phyloP scores from a whole-genome alignment of 2,113 vertebrate species.

The Machaerirhynchus nigripectus region DNA sequence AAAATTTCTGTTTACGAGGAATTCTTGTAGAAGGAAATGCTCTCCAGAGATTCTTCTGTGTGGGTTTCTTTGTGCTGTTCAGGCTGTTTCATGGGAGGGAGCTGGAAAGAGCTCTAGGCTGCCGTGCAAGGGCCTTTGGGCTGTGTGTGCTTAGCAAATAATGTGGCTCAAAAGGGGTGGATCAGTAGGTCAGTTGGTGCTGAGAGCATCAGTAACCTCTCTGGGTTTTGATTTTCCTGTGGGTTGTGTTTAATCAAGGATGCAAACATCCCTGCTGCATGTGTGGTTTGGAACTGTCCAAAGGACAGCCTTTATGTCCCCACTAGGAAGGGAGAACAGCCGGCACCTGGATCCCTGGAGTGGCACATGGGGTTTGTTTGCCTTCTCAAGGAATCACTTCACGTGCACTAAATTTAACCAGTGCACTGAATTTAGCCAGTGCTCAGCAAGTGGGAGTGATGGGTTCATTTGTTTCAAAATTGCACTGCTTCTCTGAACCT shows the following conservation, averaged over 20 bases:
- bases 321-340: not conserved
- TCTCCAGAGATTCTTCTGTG: not conserved
- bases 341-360: not conserved
- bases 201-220: not conserved
- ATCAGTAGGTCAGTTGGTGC: not conserved
- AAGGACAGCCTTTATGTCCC: not conserved
- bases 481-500: not conserved
- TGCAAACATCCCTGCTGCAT: not conserved
- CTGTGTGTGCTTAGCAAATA: not conserved
- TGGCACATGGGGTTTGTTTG: rapidly evolving
- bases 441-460: not conserved
- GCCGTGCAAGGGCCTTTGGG: not conserved
- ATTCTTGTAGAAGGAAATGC: not conserved
- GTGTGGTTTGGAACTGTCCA: not conserved
- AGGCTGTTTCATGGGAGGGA: not conserved
- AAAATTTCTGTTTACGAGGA: not conserved
- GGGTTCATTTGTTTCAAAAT: not conserved
- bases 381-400: not conserved
- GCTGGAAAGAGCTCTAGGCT: not conserved
- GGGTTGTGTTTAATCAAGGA: not conserved
- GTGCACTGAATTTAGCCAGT: not conserved
- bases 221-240: not conserved
- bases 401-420: rapidly evolving
- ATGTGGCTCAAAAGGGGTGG: not conserved
- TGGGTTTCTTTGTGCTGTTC: not conserved